Base-by-base conservation (phyloP, 2,888 invertebrate genomes). In the Carpatolechia fugitivella region DNA sequence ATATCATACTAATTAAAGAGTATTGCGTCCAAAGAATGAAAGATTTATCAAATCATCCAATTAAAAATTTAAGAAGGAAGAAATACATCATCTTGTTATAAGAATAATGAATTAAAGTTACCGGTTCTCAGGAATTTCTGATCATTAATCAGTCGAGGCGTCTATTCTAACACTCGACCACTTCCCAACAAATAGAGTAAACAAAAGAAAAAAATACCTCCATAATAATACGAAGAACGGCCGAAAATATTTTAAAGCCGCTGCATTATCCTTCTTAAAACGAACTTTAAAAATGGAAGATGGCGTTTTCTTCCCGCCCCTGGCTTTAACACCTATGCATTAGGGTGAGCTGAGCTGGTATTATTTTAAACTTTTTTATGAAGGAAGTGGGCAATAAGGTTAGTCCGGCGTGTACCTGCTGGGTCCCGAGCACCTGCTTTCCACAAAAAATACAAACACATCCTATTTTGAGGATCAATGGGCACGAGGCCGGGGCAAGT, bases 351-450 rank as follows among this genome's bases (percentile, higher is more conserved):
- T 70, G 69, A 71, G 70, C 72, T 58, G 56, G 55, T 62, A 61
- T 71, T 70, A 70, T 78, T 76, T 69, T 69, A 69, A 67, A 64
- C 61, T 64, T 70, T 76, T 84, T 82, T 78, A 78, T 79, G 64
- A 70, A 82, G 86, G 84, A 86, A 85, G 80, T 83, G 80, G 82
- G 74, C 78, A 80, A 76, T 74, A 75, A 73, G 77, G 76, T 77
- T 76, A 74, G 72, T 69, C 72, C 62, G 66, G 60, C 65, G 68
- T 71, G 81, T 84, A 82, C 82, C 81, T 82, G 81, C 72, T 61
- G 67, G 67, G 68, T 65, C 66, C 62, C 60, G 58, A 47, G 74
- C 87, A 86, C 86, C 87, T 86, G 83, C 80, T 82, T 73, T 78
- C 69, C 66, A 84, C 73, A 86, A 85, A 87, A 84, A 81, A 82